phyloP scores from a whole-genome alignment of 2,797 vertebrate species.

The Percopsis omiscomaycus region DNA sequence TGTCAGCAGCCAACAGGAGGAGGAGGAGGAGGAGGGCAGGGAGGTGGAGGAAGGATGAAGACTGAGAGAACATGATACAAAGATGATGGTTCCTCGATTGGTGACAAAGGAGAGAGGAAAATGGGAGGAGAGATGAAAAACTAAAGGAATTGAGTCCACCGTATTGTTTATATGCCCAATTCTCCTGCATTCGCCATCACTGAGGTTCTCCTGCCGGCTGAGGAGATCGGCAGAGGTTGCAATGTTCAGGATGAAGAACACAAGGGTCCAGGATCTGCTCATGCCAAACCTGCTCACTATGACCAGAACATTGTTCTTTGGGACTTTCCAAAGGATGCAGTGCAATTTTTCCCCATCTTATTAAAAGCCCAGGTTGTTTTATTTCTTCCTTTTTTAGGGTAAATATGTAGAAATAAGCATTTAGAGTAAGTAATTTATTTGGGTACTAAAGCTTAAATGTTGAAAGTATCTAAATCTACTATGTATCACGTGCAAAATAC shows the following conservation, averaged over 20 bases:
- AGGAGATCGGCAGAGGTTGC: neutral
- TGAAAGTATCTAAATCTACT: no score
- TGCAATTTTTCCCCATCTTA: no score
- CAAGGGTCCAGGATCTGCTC: neutral
- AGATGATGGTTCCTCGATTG: no score
- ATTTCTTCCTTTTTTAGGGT: no score
- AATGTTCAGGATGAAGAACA: neutral
- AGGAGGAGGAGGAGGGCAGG: conserved; percentile 34
- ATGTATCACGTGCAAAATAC: no score
- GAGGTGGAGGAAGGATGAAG: conserved; percentile 18
- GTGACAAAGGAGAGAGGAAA: no score
- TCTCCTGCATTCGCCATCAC: conserved; percentile 4
- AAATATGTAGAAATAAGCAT: no score
- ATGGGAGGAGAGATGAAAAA: neutral
- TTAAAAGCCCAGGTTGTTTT: no score
- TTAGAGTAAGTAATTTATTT: no score
- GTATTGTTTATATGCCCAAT: conserved; percentile 11
- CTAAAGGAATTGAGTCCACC: neutral
- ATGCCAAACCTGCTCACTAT: neutral
- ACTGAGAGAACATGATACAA: no score
- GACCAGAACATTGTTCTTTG: neutral
- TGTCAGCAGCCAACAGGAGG: conserved; percentile 24
- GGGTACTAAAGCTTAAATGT: no score
- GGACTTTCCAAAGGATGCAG: no score
- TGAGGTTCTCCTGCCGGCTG: neutral